Conservation (phyloP, 2,888 invertebrate species). For the Axea sp. region DNA sequence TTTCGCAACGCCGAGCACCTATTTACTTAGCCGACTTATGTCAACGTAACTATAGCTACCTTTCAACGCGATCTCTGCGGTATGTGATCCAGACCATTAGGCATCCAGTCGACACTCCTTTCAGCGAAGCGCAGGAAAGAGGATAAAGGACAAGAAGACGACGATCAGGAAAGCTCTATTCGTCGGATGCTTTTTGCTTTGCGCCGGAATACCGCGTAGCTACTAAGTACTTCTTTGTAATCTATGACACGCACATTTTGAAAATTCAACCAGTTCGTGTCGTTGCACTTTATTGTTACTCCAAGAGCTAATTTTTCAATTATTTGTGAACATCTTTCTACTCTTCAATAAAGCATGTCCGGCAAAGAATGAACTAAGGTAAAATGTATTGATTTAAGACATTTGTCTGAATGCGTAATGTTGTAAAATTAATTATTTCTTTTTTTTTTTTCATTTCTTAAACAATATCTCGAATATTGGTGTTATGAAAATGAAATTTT, state of each 20-base stretch:
- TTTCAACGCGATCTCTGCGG: constrained; percentile 71
- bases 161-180: constrained; percentile 59
- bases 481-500: no score
- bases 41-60: constrained; percentile 49
- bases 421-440: no score
- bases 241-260: constrained; percentile 76
- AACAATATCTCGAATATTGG: no score
- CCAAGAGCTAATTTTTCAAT: constrained; percentile 53
- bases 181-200: constrained; percentile 65
- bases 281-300: constrained; percentile 58
- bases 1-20: constrained; percentile 56
- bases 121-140: constrained; percentile 67
- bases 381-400: no score
- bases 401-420: no score
- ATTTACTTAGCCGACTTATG: constrained; percentile 61
- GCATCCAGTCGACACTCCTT: constrained; percentile 67
- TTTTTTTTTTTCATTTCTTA: no score
- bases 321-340: constrained; percentile 39
- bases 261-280: constrained; percentile 68
- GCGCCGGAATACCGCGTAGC: constrained; percentile 57
- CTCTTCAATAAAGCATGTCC: constrained; percentile 12
- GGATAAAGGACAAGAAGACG: constrained; percentile 64
- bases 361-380: no score
- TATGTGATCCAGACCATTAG: constrained; percentile 77
- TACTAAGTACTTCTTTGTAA: constrained; percentile 75